phyloP scores from a whole-genome alignment of 2,113 vertebrate species.

The Paramisgurnus dabryanus region DNA sequence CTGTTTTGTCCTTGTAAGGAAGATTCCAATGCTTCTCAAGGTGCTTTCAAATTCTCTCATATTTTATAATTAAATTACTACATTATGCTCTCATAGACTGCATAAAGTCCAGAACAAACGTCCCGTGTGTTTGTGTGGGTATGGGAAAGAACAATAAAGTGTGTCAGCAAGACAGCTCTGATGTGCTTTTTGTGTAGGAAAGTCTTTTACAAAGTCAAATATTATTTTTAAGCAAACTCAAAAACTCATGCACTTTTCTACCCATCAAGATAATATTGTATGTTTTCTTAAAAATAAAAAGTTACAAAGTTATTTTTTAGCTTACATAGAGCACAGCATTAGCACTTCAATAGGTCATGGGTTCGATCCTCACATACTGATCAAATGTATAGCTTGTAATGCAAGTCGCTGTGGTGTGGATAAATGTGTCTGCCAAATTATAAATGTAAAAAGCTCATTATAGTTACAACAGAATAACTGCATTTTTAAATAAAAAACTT shows the following conservation, averaged over 20 bases:
- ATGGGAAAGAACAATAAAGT: background rate
- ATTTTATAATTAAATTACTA: conserved; percentile 56
- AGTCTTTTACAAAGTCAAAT: conserved; percentile 24
- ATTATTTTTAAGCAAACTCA: background rate
- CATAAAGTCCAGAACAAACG: conserved; percentile 46
- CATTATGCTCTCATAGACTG: conserved; percentile 44
- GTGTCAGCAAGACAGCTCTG: background rate
- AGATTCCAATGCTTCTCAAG: conserved; percentile 41
- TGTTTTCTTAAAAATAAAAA: no score
- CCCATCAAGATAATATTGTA: no score
- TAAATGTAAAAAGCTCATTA: no score
- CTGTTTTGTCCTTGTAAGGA: conserved; percentile 63
- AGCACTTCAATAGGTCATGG: no score
- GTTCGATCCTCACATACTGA: background rate
- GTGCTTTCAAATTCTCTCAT: conserved; percentile 46
- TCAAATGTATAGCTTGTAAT: no score
- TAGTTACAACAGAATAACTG: no score
- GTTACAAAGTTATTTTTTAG: no score
- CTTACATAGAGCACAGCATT: no score
- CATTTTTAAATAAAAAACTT: no score
- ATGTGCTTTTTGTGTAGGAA: background rate
- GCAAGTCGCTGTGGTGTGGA: no score
- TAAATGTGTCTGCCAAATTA: no score
- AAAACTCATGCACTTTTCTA: background rate
- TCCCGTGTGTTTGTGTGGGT: conserved; percentile 50